Percentiles rank a stretch among this genome's conserved stretches.
Evolutionary conservation across 92 coral and sea anemone species (phyloP).

Genomic region (Bergia sp.): DNA sequence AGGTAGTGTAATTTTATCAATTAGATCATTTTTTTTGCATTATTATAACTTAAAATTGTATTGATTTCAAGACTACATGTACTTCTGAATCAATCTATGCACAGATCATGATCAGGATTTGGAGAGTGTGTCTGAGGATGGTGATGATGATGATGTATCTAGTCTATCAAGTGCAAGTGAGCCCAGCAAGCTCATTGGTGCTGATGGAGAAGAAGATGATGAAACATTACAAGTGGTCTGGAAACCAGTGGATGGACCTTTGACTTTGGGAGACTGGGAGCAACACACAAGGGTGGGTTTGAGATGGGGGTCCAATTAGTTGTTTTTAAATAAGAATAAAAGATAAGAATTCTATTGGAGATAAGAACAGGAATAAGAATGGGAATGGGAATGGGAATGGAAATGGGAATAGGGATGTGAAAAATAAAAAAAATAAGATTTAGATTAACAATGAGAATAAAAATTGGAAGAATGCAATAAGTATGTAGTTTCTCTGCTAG

Average conservation of each 20-base stretch:
- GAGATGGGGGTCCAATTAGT: not conserved
- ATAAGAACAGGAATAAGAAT: no score
- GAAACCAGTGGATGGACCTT: conserved; percentile 78
- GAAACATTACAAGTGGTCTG: conserved; percentile 64
- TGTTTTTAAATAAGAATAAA: not conserved
- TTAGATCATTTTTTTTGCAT: no score
- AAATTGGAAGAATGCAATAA: no score
- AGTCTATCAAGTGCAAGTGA: conserved; percentile 76
- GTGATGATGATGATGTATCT: conserved; percentile 49
- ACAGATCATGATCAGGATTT: conserved; percentile 57
- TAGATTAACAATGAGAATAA: no score
- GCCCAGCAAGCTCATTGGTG: conserved; percentile 36
- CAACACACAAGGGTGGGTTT: conserved; percentile 84
- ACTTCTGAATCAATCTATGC: not conserved
- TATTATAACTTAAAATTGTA: not conserved
- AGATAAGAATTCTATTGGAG: no score
- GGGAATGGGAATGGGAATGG: no score
- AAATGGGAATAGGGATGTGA: no score
- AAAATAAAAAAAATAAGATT: no score
- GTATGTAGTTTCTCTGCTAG: no score
- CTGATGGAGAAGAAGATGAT: conserved; percentile 56
- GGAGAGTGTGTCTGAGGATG: conserved; percentile 69
- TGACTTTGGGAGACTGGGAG: conserved; percentile 93
- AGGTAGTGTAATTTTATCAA: no score
- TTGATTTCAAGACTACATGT: not conserved